These are phyloP conservation scores for Orchesellides sinensis DNA, from an alignment of 2,888 invertebrate genomes.

Conservation along the genomic window DNA sequence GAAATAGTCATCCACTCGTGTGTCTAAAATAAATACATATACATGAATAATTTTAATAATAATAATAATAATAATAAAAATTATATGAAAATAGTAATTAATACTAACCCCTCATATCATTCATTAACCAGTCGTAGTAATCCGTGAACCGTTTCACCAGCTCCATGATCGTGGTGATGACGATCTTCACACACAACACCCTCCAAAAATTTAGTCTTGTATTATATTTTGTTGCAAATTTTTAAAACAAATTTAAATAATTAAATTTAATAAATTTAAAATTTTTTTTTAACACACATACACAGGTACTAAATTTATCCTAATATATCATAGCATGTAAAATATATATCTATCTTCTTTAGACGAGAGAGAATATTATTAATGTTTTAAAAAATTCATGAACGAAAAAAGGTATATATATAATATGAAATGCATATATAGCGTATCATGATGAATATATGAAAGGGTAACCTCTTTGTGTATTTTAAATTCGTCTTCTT, in stretches of 20 bases:
- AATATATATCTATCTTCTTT: too few species aligned
- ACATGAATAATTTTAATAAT: neutral
- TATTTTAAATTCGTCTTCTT: too few species aligned
- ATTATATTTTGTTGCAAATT: neutral
- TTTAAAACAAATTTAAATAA: neutral
- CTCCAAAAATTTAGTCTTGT: too few species aligned
- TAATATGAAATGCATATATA: neutral
- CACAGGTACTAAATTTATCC: too few species aligned
- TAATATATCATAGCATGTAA: too few species aligned
- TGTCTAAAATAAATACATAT: conserved; percentile 80
- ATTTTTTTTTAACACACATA: too few species aligned
- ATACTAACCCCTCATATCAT: conserved; percentile 41
- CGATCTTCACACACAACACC: too few species aligned
- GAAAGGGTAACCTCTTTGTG: too few species aligned
- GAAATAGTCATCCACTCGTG: conserved; percentile 92
- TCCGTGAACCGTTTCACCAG: neutral
- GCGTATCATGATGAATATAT: too few species aligned
- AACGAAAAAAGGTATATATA: neutral
- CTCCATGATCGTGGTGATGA: too few species aligned
- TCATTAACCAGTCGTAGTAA: conserved; percentile 49
- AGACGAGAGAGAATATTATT: too few species aligned
- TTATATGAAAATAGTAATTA: neutral
- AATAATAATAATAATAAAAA: neutral
- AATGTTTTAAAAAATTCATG: conserved; percentile 15
- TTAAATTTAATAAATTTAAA: too few species aligned